Percentiles rank a stretch among this genome's conserved stretches.
Evolutionary conservation across 2,797 vertebrate genomes (phyloP).

Genomic region (Amphiprion clarkii): DNA sequence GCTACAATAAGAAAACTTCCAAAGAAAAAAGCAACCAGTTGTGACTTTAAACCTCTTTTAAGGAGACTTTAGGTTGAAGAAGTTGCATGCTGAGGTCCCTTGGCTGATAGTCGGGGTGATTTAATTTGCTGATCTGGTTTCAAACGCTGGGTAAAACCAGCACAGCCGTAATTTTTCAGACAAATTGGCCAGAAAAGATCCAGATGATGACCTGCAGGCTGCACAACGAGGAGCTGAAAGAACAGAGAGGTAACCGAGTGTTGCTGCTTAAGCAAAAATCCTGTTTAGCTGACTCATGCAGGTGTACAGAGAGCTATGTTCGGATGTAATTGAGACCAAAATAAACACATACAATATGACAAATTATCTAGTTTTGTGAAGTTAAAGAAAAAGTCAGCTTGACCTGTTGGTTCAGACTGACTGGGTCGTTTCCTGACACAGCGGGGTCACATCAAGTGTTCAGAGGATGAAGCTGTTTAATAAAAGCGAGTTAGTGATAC

Average conservation of each 20-base stretch:
- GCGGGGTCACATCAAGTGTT: conserved; percentile 17
- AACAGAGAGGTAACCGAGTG: conserved; percentile 1
- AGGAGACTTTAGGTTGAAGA: no score
- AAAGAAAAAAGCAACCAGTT: no score
- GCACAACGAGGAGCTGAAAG: conserved; percentile 9
- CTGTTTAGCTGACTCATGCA: conserved; percentile 34
- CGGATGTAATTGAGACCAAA: neutral
- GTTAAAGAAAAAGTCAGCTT: conserved; percentile 2
- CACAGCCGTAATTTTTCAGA: neutral
- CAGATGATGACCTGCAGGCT: neutral
- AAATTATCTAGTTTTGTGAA: conserved; percentile 13
- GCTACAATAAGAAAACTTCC: no score
- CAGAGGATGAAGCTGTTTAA: conserved; percentile 18
- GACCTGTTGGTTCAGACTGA: no score
- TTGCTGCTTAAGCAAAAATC: conserved; percentile 16
- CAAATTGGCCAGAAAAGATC: conserved; percentile 4
- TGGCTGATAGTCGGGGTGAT: no score
- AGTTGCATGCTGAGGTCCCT: no score
- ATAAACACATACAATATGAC: neutral
- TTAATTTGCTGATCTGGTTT: neutral
- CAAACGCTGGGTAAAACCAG: neutral
- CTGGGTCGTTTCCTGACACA: neutral
- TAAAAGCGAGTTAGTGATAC: conserved; percentile 27
- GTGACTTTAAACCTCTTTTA: neutral
- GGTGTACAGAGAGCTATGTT: conserved; percentile 4